A percentile compares a stretch with the other conserved stretches of the same genome.
phyloP scores from a whole-genome alignment of 2,888 invertebrate genomes.

The Odontocolon sp. region DNA sequence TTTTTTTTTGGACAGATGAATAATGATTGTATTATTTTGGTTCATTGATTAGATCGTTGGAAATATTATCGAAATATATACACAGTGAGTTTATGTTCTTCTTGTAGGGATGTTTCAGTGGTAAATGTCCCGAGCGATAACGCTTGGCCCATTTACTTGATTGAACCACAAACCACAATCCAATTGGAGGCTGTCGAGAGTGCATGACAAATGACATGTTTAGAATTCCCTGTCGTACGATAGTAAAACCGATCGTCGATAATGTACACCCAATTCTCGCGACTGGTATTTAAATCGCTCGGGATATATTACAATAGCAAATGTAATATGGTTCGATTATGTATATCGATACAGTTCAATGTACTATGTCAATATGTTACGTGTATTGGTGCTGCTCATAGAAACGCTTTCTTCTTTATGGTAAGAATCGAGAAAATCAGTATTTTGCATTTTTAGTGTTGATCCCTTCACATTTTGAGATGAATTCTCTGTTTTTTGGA shows the following conservation, averaged over 20 bases:
- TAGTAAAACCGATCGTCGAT: slow-evolving; percentile 56
- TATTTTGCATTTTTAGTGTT: too few species aligned
- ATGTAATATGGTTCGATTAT: neutral
- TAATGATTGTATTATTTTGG: too few species aligned
- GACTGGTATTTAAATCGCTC: slow-evolving; percentile 49
- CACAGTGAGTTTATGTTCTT: neutral
- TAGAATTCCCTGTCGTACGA: slow-evolving; percentile 59
- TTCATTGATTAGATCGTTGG: neutral
- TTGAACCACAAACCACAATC: slow-evolving; percentile 60
- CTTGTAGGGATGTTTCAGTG: neutral
- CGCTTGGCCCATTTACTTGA: slow-evolving; percentile 57
- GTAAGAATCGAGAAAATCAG: too few species aligned
- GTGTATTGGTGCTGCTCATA: too few species aligned
- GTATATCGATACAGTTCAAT: neutral
- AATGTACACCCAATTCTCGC: slow-evolving; percentile 32
- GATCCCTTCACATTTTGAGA: too few species aligned
- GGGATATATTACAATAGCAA: slow-evolving; percentile 43
- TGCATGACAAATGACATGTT: slow-evolving; percentile 62
- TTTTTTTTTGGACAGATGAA: too few species aligned
- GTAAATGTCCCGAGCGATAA: slow-evolving; percentile 45
- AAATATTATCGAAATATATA: neutral
- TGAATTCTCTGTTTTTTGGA: too few species aligned
- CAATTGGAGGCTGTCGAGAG: slow-evolving; percentile 60
- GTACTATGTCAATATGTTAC: too few species aligned
- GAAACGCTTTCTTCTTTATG: too few species aligned